These are phyloP conservation scores for Gymnogyps californianus DNA, from an alignment of 2,113 vertebrate genomes.

Conservation along the genomic window DNA sequence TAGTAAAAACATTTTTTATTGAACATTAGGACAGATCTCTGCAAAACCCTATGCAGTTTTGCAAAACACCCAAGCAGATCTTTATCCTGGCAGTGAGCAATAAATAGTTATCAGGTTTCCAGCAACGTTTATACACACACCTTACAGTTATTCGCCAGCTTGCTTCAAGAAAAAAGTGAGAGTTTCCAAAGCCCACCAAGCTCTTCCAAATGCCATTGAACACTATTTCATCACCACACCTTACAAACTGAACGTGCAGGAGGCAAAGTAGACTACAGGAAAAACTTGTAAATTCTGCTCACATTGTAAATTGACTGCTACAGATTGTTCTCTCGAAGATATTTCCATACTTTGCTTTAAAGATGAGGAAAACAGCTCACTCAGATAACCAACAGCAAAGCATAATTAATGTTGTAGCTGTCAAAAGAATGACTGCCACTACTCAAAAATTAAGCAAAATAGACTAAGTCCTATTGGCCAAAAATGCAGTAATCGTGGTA, in stretches of 20 bases:
- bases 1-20: neutral
- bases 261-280: neutral
- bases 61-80: neutral
- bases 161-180: neutral
- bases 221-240: neutral
- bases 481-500: neutral
- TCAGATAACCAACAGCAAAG: neutral
- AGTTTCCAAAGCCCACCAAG: neutral
- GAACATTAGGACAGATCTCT: neutral
- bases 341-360: neutral
- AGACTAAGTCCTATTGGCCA: neutral
- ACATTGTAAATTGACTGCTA: neutral
- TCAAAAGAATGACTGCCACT: neutral
- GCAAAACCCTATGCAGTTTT: neutral
- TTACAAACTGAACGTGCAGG: neutral
- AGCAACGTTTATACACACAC: neutral
- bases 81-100: neutral
- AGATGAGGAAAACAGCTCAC: neutral
- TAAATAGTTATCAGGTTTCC: neutral
- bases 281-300: neutral
- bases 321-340: neutral
- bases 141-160: neutral
- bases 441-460: neutral
- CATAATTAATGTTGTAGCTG: neutral
- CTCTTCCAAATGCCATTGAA: neutral